These are phyloP conservation scores for Sphenopsis melanotis DNA, from an alignment of 2,797 vertebrate species.

Conservation along the genomic window DNA sequence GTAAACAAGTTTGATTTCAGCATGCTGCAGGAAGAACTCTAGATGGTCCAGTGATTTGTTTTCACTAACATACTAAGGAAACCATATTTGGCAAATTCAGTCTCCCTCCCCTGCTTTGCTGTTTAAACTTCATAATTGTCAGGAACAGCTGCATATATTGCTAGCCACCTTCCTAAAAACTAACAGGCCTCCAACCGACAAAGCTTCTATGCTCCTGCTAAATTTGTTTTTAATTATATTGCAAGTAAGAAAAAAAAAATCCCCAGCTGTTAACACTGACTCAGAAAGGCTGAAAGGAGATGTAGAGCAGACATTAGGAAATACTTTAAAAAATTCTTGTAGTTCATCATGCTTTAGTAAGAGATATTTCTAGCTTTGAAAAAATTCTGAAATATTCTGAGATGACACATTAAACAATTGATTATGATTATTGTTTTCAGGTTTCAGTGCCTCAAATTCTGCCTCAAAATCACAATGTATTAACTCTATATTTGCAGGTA, in stretches of 20 bases:
- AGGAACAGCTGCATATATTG: slow-evolving; percentile 51
- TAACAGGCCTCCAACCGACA: slow-evolving; percentile 60
- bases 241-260: slow-evolving; percentile 67
- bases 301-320: slow-evolving; percentile 75
- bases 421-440: slow-evolving; percentile 69
- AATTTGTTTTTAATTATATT: slow-evolving; percentile 82
- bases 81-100: slow-evolving; percentile 62
- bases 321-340: slow-evolving; percentile 65
- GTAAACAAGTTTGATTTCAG: slow-evolving; percentile 23
- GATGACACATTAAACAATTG: slow-evolving; percentile 69
- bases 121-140: slow-evolving; percentile 55
- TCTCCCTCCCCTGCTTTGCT: not conserved
- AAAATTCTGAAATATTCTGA: slow-evolving; percentile 70
- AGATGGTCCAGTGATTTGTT: slow-evolving; percentile 1
- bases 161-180: slow-evolving; percentile 63
- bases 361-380: slow-evolving; percentile 72
- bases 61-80: slow-evolving; percentile 38
- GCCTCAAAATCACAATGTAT: slow-evolving; percentile 70
- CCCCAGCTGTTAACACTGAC: slow-evolving; percentile 73
- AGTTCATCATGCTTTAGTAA: slow-evolving; percentile 70
- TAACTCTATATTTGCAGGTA: slow-evolving; percentile 75
- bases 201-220: slow-evolving; percentile 72
- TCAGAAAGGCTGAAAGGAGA: slow-evolving; percentile 70
- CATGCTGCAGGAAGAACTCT: not conserved
- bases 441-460: slow-evolving; percentile 69